Evolutionary conservation across 2,888 invertebrate species (phyloP), one percentile per base, ranked within the genome.

Genomic region (Bhutanitis thaidina): DNA sequence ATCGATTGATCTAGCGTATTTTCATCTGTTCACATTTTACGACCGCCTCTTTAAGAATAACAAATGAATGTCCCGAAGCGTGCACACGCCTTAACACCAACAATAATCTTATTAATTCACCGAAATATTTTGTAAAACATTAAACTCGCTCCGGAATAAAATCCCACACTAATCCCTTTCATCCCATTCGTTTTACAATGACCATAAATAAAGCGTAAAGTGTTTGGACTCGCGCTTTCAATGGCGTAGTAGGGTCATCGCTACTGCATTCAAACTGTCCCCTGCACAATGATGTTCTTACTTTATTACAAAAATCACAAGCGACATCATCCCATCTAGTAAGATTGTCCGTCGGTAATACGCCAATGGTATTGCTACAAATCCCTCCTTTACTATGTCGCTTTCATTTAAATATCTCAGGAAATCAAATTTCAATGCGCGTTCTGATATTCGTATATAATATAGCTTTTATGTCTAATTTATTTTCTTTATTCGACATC

Each of bases 121-220:
- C 58, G 59, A 56, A 53, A 53, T 56, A 54, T 56, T 52, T 58
- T 20, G 3, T 3, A 20, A 20, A 5, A 39, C 57, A 45, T 52
- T 54, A 61, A 61, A 54, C 14, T 48, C 47, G 8, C 14, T 48
- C 54, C 54, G 57, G 57, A 64, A 63, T 63, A 65, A 64, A 71
- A 64, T 64, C 60, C 58, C 61, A 66, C 65, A 68, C 68, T 70
- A 69, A 65, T 66, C 62, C 61, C 62, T 61, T 57, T 69, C 67
- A 71, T 71, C 68, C 65, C 65, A 73, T 72, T 73, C 61, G 65
- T 65, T 57, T 58, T 53, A 56, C 67, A 58, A 64, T 66, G 60
- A 65, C 64, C 72, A 69, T 78, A 78, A 79, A 79, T 77, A 66
- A 71, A 52, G 36, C 59, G 62, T 63, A 69, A 76, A 76, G 12